phyloP scores from a whole-genome alignment of 2,797 vertebrate species.

The Poecilia wingei region DNA sequence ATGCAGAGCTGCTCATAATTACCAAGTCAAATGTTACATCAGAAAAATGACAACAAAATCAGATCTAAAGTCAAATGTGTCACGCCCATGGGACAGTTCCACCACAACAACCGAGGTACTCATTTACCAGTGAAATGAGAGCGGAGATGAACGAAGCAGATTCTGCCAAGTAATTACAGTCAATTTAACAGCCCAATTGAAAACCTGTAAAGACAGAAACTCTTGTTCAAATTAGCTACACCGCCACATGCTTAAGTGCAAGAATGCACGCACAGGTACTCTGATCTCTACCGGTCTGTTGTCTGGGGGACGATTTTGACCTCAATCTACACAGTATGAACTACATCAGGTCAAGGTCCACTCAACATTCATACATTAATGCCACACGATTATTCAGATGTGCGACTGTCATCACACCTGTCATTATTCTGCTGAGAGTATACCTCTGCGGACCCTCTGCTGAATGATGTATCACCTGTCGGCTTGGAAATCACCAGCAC shows the following conservation, averaged over 20 bases:
- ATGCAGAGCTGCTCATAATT: constrained; percentile 26
- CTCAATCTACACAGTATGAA: constrained; percentile 48
- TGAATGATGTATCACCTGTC: constrained; percentile 84
- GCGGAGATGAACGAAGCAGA: constrained; percentile 47
- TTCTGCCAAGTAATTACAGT: constrained; percentile 55
- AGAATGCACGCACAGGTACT: constrained; percentile 7
- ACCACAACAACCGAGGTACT: constrained; percentile 22
- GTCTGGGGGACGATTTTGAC: constrained; percentile 45
- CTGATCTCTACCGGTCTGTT: constrained; percentile 7
- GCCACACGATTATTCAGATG: constrained; percentile 76
- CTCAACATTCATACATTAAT: constrained; percentile 69
- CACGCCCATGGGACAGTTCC: constrained; percentile 26
- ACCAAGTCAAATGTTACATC: constrained; percentile 16
- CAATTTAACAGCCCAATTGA: constrained; percentile 44
- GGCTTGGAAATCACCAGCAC: constrained; percentile 67
- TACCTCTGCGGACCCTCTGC: constrained; percentile 64
- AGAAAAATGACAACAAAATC: constrained; percentile 33
- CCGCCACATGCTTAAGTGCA: neutral
- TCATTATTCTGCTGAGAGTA: constrained; percentile 76
- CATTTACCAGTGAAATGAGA: constrained; percentile 52
- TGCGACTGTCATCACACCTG: constrained; percentile 73
- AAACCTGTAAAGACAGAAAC: constrained; percentile 53
- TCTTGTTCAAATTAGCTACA: constrained; percentile 42
- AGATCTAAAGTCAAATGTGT: constrained; percentile 46
- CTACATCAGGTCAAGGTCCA: constrained; percentile 71